Conservation (phyloP, 2,797 vertebrate species). For the Caiman crocodilus region DNA sequence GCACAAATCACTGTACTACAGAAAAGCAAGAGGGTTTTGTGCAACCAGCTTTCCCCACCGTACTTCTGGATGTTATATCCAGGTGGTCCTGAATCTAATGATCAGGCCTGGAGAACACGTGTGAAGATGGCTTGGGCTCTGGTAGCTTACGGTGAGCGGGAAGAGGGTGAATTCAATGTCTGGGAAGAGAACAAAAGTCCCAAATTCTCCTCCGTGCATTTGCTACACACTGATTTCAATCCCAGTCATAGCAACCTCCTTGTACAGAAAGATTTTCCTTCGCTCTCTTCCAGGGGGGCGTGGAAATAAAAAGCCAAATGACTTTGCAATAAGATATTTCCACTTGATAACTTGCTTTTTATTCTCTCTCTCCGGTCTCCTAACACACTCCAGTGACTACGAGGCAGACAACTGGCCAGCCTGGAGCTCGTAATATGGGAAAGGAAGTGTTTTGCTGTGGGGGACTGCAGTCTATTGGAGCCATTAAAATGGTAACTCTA, state of each 20-base stretch:
- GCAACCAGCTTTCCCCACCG: background rate
- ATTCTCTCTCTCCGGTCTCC: constrained; percentile 5
- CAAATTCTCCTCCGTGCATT: background rate
- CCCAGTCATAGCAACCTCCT: background rate
- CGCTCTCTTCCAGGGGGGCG: background rate
- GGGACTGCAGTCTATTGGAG: background rate
- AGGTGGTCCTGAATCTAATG: no score
- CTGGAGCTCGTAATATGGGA: background rate
- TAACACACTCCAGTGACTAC: constrained; percentile 19
- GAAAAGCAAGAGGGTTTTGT: background rate
- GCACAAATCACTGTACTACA: background rate
- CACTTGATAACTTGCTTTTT: background rate
- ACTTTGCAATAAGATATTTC: background rate
- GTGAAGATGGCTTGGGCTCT: background rate
- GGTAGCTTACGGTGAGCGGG: background rate
- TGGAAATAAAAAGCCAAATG: background rate
- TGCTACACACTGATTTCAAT: background rate
- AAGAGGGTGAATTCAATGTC: background rate
- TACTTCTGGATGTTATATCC: background rate
- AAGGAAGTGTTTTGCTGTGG: background rate
- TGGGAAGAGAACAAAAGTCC: background rate
- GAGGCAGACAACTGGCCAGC: constrained; percentile 2
- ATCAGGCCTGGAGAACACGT: background rate
- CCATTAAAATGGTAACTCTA: constrained; percentile 6
- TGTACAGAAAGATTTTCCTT: no score